Evolutionary conservation across 2,113 vertebrate genomes (phyloP).

Genomic region (Tamias sibiricus): DNA sequence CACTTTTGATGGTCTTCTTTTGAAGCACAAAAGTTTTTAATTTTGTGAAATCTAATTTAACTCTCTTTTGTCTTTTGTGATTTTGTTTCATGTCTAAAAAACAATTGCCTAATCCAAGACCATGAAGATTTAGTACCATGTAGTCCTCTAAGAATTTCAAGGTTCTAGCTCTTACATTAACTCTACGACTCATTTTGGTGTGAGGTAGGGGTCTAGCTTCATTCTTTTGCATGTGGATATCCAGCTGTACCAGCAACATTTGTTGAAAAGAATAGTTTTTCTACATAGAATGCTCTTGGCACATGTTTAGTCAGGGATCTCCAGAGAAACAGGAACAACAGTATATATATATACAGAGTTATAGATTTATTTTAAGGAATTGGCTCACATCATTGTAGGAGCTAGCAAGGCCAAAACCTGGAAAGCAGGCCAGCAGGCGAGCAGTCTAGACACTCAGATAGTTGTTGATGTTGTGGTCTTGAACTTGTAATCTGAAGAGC

Average conservation of each 20-base stretch:
- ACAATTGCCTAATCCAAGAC: background rate
- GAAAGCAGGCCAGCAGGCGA: background rate
- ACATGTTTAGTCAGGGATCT: background rate
- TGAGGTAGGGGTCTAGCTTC: background rate
- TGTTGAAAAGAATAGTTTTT: background rate
- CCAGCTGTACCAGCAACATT: background rate
- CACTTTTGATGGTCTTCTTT: background rate
- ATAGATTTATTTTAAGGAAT: constrained; percentile 2
- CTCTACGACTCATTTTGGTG: background rate
- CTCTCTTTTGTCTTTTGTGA: background rate
- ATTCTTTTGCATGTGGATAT: background rate
- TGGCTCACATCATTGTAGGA: background rate
- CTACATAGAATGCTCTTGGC: background rate
- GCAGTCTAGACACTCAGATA: background rate
- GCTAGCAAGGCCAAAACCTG: background rate
- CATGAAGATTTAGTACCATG: background rate
- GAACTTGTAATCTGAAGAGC: background rate
- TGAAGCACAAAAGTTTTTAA: background rate
- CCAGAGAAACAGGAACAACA: background rate
- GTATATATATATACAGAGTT: background rate
- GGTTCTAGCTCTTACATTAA: background rate
- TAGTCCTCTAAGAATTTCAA: constrained; percentile 21
- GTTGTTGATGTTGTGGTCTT: background rate
- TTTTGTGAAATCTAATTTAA: background rate
- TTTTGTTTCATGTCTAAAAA: constrained; percentile 4